These are phyloP conservation scores for Campylomormyrus numenius DNA, from an alignment of 2,113 vertebrate species.

Conservation along the genomic window DNA sequence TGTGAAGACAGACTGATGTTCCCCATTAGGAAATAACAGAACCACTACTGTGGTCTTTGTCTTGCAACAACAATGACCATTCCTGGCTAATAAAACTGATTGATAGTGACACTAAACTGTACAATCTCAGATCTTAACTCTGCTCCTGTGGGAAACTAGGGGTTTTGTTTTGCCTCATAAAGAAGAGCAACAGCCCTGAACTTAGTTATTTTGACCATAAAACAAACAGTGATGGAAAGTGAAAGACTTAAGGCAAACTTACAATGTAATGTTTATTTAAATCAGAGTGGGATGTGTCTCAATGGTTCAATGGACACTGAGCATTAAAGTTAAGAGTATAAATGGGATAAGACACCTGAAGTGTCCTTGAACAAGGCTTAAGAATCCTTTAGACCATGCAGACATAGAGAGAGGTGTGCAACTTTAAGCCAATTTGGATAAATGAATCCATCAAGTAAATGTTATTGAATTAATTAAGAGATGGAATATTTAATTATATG, in stretches of 20 bases:
- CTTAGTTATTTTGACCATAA: neutral
- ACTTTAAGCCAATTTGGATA: neutral
- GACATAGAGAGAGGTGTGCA: neutral
- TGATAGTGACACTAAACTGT: neutral
- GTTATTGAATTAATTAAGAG: neutral
- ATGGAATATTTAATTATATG: neutral
- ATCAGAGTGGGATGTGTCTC: neutral
- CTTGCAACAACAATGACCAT: neutral
- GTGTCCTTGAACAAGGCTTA: neutral
- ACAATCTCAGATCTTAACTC: neutral
- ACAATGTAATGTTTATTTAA: neutral
- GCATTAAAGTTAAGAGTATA: neutral
- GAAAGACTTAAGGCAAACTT: neutral
- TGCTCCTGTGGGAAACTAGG: neutral
- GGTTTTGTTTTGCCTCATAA: neutral
- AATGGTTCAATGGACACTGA: neutral
- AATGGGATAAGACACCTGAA: neutral
- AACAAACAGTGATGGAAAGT: neutral
- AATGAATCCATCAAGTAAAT: neutral
- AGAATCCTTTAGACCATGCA: neutral
- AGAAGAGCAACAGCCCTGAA: neutral
- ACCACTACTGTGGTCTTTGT: neutral
- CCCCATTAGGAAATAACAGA: neutral
- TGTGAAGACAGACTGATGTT: neutral
- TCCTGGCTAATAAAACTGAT: slow-evolving; percentile 4